These are phyloP conservation scores for Caenorhabditis inopinata DNA, from an alignment of 1,140 invertebrate genomes.

Conservation along the genomic window DNA sequence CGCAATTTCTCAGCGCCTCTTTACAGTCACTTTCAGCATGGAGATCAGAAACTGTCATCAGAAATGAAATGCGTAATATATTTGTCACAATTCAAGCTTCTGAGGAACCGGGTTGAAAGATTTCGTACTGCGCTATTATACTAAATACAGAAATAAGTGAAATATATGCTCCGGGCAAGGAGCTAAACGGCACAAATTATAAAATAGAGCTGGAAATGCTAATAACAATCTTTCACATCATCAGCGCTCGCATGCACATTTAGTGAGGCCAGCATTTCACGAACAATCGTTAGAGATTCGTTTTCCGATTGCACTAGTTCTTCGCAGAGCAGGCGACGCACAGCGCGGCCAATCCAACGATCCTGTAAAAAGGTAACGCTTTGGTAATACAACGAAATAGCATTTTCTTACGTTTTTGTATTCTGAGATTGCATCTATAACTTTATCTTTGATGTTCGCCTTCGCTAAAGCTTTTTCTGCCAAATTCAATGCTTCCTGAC, in stretches of 20 bases:
- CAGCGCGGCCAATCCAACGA: background rate
- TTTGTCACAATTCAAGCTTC: too few species aligned
- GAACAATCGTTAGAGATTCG: background rate
- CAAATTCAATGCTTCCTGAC: background rate
- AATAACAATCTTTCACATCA: conserved; percentile 1
- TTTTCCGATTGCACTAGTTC: background rate
- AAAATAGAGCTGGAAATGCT: too few species aligned
- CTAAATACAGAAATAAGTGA: too few species aligned
- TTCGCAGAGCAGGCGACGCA: background rate
- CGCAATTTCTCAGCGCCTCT: too few species aligned
- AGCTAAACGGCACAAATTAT: too few species aligned
- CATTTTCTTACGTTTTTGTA: background rate
- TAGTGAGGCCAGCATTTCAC: background rate
- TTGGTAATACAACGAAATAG: too few species aligned
- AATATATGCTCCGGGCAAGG: too few species aligned
- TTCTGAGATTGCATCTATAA: background rate
- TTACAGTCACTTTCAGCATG: too few species aligned
- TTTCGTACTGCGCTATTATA: too few species aligned
- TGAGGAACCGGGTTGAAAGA: too few species aligned
- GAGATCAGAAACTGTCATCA: too few species aligned
- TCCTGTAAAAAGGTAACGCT: background rate
- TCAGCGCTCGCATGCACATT: background rate
- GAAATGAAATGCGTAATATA: too few species aligned
- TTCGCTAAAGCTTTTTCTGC: background rate
- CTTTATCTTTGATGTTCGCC: background rate